Conservation (phyloP, 2,888 invertebrate genomes). For the Cistogaster globosa region DNA sequence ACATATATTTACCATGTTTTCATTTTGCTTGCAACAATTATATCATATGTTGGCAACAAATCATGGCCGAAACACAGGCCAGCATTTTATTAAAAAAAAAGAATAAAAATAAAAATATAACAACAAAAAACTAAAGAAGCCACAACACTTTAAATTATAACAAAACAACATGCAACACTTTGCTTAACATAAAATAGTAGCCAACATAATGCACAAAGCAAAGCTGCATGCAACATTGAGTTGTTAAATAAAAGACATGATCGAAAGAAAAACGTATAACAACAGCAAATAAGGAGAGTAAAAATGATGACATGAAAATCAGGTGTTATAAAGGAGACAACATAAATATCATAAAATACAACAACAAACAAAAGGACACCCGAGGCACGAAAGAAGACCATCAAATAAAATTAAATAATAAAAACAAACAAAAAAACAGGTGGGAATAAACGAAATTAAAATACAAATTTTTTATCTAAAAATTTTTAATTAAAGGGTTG, state of each 20-base stretch:
- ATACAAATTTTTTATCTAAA: neutral
- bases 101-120: neutral
- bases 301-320: conserved; percentile 70
- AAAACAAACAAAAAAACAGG: conserved; percentile 45
- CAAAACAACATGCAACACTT: conserved; percentile 70
- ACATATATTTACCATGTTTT: conserved; percentile 64
- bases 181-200: conserved; percentile 67
- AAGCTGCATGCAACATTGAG: conserved; percentile 68
- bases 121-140: conserved; percentile 18
- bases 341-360: conserved; percentile 52
- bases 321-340: conserved; percentile 69
- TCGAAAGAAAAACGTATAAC: neutral
- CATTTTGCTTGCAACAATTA: conserved; percentile 63
- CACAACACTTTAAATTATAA: conserved; percentile 67
- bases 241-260: conserved; percentile 22
- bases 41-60: conserved; percentile 67
- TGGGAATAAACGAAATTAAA: conserved; percentile 47
- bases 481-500: neutral
- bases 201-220: conserved; percentile 41
- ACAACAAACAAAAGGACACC: conserved; percentile 2
- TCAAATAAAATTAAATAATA: neutral
- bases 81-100: conserved; percentile 14
- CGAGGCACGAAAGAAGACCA: conserved; percentile 31
- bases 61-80: conserved; percentile 57
- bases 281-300: conserved; percentile 20